Evolutionary conservation across 2,113 vertebrate species (phyloP).

Genomic region (Telmatochromis bifrenatus): DNA sequence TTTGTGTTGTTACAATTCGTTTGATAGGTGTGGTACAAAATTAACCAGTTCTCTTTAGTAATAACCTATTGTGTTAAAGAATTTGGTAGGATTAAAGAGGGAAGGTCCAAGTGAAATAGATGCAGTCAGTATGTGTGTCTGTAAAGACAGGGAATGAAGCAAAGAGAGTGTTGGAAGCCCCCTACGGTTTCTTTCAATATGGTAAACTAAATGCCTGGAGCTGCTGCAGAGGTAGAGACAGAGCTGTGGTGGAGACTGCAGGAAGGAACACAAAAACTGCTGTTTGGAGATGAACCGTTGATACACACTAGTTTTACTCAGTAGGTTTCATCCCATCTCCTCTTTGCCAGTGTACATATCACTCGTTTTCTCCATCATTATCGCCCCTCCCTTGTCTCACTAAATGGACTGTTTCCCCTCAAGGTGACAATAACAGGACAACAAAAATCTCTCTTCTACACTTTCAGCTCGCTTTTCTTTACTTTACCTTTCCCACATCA

Average conservation of each 20-base stretch:
- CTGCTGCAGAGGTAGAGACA: neutral
- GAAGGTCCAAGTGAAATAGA: neutral
- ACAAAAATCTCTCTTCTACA: neutral
- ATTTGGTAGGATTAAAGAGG: neutral
- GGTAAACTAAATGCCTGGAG: neutral
- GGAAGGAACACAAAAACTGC: neutral
- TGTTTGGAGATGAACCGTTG: conserved; percentile 5
- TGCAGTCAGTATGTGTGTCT: neutral
- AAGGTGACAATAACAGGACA: neutral
- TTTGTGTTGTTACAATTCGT: neutral
- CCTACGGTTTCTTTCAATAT: conserved; percentile 14
- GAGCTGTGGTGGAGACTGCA: neutral
- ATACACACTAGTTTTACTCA: conserved; percentile 19
- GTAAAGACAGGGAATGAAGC: neutral
- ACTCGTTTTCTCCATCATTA: neutral
- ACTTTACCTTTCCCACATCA: no score
- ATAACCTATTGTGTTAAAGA: neutral
- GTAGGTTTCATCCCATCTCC: neutral
- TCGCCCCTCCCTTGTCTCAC: neutral
- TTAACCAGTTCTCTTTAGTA: neutral
- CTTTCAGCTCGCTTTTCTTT: neutral
- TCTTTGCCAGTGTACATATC: neutral
- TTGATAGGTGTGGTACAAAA: neutral
- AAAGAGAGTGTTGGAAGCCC: neutral
- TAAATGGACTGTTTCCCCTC: neutral